A percentile compares a stretch with the other conserved stretches of the same genome.
Evolutionary conservation across 1,140 invertebrate genomes (phyloP).

Genomic region (Drosophila navojoa): DNA sequence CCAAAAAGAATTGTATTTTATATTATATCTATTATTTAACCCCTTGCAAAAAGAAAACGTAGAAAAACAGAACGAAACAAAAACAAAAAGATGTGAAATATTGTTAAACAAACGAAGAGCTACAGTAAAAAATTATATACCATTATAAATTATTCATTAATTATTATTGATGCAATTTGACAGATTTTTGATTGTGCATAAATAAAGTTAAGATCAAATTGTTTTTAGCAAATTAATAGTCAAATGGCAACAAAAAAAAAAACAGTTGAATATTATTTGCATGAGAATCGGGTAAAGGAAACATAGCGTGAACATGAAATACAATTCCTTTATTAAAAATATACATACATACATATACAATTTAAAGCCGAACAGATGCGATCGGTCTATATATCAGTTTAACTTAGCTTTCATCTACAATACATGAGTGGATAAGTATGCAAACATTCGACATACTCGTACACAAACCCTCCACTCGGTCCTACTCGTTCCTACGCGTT

Average conservation of each 20-base stretch:
- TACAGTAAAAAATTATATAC: constrained; percentile 57
- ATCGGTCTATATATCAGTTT: constrained; percentile 55
- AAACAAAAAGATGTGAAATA: constrained; percentile 61
- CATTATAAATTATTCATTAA: constrained; percentile 56
- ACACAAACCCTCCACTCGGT: constrained; percentile 15
- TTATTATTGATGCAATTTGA: constrained; percentile 48
- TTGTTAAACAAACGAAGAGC: constrained; percentile 67
- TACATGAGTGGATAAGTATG: constrained; percentile 45
- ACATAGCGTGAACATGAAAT: constrained; percentile 47
- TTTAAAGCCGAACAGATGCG: constrained; percentile 49
- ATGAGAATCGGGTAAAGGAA: no score
- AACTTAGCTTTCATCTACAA: constrained; percentile 71
- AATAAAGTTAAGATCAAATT: constrained; percentile 73
- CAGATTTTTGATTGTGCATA: constrained; percentile 57
- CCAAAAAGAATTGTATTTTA: constrained; percentile 48
- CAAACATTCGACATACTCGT: constrained; percentile 6
- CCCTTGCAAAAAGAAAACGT: constrained; percentile 29
- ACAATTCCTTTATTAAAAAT: constrained; percentile 73
- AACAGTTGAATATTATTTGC: neutral
- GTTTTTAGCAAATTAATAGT: constrained; percentile 43
- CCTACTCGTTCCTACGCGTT: constrained; percentile 14
- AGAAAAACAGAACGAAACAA: constrained; percentile 28
- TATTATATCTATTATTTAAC: constrained; percentile 61
- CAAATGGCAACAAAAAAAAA: constrained; percentile 12
- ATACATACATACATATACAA: constrained; percentile 45